Evolutionary conservation across 2,113 vertebrate genomes (phyloP).

Genomic region (Paramisgurnus dabryanus): DNA sequence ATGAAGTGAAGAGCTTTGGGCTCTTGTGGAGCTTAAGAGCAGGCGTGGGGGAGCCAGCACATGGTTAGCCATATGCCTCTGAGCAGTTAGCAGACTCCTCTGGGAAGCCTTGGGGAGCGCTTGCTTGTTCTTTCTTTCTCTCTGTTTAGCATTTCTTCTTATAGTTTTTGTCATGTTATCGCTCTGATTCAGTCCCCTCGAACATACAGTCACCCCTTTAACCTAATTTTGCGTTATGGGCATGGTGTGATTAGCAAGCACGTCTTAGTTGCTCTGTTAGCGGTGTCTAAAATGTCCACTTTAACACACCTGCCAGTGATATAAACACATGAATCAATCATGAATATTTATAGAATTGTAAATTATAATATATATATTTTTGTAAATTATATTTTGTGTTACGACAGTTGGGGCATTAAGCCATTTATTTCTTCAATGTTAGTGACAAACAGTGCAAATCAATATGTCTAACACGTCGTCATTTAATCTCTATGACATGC

Average conservation of each 20-base stretch:
- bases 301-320: not conserved
- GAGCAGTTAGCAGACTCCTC: constrained; percentile 70
- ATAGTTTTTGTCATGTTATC: constrained; percentile 23
- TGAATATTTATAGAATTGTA: too few relatives aligned
- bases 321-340: too few relatives aligned
- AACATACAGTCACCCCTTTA: constrained; percentile 20
- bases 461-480: too few relatives aligned
- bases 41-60: constrained; percentile 78
- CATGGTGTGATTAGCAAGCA: not conserved
- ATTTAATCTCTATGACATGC: too few relatives aligned
- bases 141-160: constrained; percentile 53
- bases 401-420: too few relatives aligned
- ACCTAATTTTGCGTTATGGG: constrained; percentile 2
- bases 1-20: constrained; percentile 79
- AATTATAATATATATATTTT: too few relatives aligned
- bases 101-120: constrained; percentile 56
- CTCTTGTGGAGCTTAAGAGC: constrained; percentile 77
- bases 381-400: too few relatives aligned
- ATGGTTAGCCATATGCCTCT: constrained; percentile 82
- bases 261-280: not conserved
- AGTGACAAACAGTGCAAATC: too few relatives aligned
- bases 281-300: too few relatives aligned
- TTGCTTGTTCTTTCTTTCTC: constrained; percentile 32
- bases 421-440: too few relatives aligned
- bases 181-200: constrained; percentile 2